Evolutionary conservation across 2,797 vertebrate species (phyloP).

Genomic region (Cossypha caffra): DNA sequence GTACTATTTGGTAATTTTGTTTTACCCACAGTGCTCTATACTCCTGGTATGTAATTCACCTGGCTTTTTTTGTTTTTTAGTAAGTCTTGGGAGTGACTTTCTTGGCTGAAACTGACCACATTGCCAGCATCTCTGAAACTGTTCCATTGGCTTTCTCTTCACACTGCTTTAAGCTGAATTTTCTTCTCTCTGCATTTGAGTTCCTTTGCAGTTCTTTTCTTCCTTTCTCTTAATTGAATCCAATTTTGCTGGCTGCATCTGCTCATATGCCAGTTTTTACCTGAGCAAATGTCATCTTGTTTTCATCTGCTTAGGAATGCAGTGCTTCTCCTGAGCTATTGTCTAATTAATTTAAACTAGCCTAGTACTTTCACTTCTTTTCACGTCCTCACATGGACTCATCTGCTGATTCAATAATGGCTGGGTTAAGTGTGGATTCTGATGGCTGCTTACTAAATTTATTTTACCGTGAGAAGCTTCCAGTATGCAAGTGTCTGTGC

Average conservation of each 20-base stretch:
- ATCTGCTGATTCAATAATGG: neutral
- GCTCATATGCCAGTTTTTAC: neutral
- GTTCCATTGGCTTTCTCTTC: neutral
- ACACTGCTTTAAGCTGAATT: neutral
- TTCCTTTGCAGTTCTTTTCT: neutral
- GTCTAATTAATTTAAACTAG: slow-evolving; percentile 13
- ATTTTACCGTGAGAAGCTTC: neutral
- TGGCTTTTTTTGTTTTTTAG: neutral
- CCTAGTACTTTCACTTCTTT: neutral
- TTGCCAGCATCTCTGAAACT: neutral
- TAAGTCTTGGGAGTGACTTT: neutral
- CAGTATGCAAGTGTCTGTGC: neutral
- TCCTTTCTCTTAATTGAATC: neutral
- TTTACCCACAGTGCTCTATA: neutral
- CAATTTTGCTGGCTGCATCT: neutral
- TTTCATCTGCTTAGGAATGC: neutral
- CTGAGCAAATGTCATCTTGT: neutral
- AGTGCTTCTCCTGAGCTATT: neutral
- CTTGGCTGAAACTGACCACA: neutral
- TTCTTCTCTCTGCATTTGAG: neutral
- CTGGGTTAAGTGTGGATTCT: neutral
- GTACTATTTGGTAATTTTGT: neutral
- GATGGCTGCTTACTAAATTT: neutral
- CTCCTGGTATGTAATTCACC: neutral
- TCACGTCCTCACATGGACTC: neutral